These are phyloP conservation scores for Puma concolor DNA, from an alignment of 2,113 vertebrate genomes.

Conservation along the genomic window DNA sequence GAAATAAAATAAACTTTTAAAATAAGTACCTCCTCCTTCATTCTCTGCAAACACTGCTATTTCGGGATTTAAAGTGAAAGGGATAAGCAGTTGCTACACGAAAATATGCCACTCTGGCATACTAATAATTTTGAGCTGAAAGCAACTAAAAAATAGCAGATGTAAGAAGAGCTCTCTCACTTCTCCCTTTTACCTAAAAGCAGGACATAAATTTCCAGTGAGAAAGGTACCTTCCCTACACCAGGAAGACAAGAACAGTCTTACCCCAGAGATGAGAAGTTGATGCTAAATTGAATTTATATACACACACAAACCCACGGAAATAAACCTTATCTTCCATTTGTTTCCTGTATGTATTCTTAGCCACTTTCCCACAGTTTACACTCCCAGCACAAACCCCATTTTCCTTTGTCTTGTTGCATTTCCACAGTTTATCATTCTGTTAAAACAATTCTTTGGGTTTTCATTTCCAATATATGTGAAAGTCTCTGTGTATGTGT, in stretches of 20 bases:
- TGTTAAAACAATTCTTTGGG: not conserved
- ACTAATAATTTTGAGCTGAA: not conserved
- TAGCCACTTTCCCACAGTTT: not conserved
- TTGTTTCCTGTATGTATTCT: not conserved
- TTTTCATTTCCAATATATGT: not conserved
- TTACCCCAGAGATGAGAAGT: not conserved
- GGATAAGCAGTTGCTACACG: not conserved
- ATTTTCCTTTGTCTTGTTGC: not conserved
- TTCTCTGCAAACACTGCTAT: not conserved
- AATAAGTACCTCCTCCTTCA: not conserved
- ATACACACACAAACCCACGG: not conserved
- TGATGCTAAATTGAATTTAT: not conserved
- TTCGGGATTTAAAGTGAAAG: not conserved
- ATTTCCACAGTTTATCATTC: not conserved
- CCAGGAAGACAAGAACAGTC: not conserved
- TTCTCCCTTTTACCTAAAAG: not conserved
- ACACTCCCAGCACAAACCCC: not conserved
- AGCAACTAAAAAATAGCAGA: not conserved
- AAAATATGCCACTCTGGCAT: not conserved
- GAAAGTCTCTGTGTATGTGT: not conserved
- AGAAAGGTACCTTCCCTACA: not conserved
- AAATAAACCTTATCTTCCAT: not conserved
- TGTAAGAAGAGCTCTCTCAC: not conserved
- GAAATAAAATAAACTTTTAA: not conserved
- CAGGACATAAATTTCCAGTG: not conserved